These are phyloP conservation scores for Macroramphosus scolopax DNA, from an alignment of 2,797 vertebrate genomes.

Conservation along the genomic window DNA sequence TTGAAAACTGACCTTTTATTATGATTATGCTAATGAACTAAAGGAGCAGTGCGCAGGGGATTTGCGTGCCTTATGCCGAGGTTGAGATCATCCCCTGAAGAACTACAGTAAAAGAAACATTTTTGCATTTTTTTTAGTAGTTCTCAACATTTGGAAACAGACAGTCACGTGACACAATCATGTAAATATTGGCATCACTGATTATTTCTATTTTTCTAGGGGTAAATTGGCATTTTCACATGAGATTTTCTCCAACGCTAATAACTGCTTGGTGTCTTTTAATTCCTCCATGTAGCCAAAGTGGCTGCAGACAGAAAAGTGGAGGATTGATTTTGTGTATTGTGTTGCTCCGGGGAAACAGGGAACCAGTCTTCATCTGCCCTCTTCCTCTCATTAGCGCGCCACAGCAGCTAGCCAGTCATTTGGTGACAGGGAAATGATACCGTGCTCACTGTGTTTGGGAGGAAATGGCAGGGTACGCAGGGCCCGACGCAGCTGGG, in stretches of 20 bases:
- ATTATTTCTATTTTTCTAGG: too few species aligned
- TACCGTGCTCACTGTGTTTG: slow-evolving; percentile 88
- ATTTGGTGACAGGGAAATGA: slow-evolving; percentile 99
- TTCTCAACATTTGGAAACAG: too few species aligned
- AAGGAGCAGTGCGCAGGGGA: too few species aligned
- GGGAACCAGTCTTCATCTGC: slow-evolving; percentile 81
- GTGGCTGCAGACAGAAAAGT: slow-evolving; percentile 86
- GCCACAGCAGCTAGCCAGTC: slow-evolving; percentile 86
- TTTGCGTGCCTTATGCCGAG: too few species aligned
- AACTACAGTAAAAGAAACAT: too few species aligned
- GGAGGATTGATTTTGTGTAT: slow-evolving; percentile 84
- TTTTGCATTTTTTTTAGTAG: too few species aligned
- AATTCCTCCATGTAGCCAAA: slow-evolving; percentile 93
- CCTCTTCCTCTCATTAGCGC: slow-evolving; percentile 89
- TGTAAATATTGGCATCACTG: too few species aligned
- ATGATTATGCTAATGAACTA: too few species aligned
- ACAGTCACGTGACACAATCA: too few species aligned
- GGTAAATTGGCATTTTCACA: too few species aligned
- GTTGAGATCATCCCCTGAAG: too few species aligned
- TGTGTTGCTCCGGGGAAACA: slow-evolving; percentile 57
- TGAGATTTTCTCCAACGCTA: slow-evolving; percentile 80
- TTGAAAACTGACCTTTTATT: slow-evolving; percentile 31
- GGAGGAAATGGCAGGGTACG: slow-evolving; percentile 96
- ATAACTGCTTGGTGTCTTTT: slow-evolving; percentile 94
- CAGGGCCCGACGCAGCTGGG: slow-evolving; percentile 80